Conservation (phyloP, 2,888 invertebrate species). For the Yponomeuta sedellus region DNA sequence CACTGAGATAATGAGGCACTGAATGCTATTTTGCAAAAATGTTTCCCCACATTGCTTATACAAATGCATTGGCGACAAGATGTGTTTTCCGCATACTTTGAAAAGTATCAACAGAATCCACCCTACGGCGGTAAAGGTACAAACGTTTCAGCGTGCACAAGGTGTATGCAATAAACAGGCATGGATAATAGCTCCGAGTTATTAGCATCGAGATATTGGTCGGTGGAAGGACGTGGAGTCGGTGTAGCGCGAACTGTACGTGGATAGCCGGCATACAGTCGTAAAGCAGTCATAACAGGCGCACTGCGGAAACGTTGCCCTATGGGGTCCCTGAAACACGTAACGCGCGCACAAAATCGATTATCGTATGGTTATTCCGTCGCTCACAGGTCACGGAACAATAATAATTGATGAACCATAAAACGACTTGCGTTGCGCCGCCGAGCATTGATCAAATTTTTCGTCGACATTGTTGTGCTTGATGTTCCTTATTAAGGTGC, state of each 20-base stretch:
- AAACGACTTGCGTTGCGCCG: slow-evolving; percentile 36
- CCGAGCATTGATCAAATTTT: slow-evolving; percentile 45
- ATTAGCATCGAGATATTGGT: background rate
- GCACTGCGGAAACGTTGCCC: slow-evolving; percentile 65
- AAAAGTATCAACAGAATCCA: too few species aligned
- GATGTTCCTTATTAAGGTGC: background rate
- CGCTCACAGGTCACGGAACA: slow-evolving; percentile 52
- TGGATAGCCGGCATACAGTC: slow-evolving; percentile 34
- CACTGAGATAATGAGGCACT: too few species aligned
- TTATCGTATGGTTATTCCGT: slow-evolving; percentile 59
- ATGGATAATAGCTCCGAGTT: background rate
- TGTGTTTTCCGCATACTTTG: too few species aligned
- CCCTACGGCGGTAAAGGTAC: too few species aligned
- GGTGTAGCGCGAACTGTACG: background rate
- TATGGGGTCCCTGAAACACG: slow-evolving; percentile 58
- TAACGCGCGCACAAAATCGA: slow-evolving; percentile 62
- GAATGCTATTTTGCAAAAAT: too few species aligned
- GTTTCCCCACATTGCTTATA: too few species aligned
- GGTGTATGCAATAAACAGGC: background rate
- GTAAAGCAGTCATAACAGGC: slow-evolving; percentile 66
- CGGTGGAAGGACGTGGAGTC: background rate
- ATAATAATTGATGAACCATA: slow-evolving; percentile 56
- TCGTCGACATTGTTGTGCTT: slow-evolving; percentile 25
- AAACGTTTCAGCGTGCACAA: background rate
- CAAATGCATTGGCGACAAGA: too few species aligned